Evolutionary conservation across 2,113 vertebrate species (phyloP).

Genomic region (Oxyura jamaicensis): DNA sequence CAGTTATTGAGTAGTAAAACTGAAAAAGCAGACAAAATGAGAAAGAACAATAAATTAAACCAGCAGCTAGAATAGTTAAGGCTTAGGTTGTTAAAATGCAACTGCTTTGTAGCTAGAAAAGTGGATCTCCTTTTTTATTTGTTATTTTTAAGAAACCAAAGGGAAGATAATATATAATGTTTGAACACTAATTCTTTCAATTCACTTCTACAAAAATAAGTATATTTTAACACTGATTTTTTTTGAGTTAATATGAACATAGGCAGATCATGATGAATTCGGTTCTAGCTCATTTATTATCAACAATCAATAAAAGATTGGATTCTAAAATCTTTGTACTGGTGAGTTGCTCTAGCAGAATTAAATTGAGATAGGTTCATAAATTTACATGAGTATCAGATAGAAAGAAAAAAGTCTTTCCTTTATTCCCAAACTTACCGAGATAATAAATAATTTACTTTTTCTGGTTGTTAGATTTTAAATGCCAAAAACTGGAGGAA

Average conservation of each 20-base stretch:
- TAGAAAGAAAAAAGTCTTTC: background rate
- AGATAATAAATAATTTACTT: background rate
- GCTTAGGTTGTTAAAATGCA: background rate
- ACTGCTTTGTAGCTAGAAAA: background rate
- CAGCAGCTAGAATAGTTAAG: background rate
- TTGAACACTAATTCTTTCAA: background rate
- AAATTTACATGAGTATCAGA: background rate
- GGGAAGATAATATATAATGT: background rate
- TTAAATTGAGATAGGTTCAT: background rate
- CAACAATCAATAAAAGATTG: background rate
- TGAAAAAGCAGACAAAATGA: background rate
- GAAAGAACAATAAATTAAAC: background rate
- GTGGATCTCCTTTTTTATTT: background rate
- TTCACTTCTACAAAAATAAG: background rate
- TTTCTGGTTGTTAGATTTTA: background rate
- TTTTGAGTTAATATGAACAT: background rate
- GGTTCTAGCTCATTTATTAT: background rate
- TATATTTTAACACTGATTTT: background rate
- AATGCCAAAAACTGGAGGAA: background rate
- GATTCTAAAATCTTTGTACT: background rate
- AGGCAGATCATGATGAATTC: background rate
- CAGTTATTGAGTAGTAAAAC: background rate
- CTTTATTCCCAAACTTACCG: background rate
- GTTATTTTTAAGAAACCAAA: background rate
- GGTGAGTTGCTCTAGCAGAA: background rate